Base-by-base conservation (phyloP, 2,888 invertebrate species). In the Nephrotoma flavescens region DNA sequence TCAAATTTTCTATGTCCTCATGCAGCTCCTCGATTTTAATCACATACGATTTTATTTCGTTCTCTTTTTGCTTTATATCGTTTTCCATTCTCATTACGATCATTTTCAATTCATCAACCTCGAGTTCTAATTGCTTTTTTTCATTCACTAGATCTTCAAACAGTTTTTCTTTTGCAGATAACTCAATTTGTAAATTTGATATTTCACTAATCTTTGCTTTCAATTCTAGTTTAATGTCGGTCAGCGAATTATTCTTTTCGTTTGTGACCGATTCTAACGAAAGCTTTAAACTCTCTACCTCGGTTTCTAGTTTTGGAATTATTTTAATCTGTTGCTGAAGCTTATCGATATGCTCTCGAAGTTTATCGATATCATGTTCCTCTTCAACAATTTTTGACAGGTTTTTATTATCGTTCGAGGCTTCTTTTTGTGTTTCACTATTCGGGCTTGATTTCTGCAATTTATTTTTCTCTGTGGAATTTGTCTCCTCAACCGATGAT, bases 311-410 rank as follows among this genome's bases (percentile, higher is more conserved):
- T 86, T 86, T 47, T 52, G 83, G 86, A 0, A 94, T 93, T 83
- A 92, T 92, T 88, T 93, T 92, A 6, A 94, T 90, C 86, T 93
- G 92, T 15, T 92, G 91, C 88, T 93, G 93, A 11, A 93, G 93
- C 85, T 91, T 92, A 52, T 93, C 93, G 1, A 94, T 89, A 88
- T 93, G 93, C 0, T 90, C 89, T 88, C 93, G 93, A 42, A 94
- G 91, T 88, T 93, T 93, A 85, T 93, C 93, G 3, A 95, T 92
- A 89, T 94, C 94, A 87, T 92, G 87, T 19, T 83, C 41, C 1
- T 86, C 83, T 15, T 19, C 89, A 88, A 93, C 90, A 31, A 91
- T 89, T 15, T 90, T 90, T 42, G 89, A 88, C 11, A 87, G 84
- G 12, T 88, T 87, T 57, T 90, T 90, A 88, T 92, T 93, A 47